These are phyloP conservation scores for Pheosia tremula DNA, from an alignment of 2,888 invertebrate genomes.

Conservation along the genomic window DNA sequence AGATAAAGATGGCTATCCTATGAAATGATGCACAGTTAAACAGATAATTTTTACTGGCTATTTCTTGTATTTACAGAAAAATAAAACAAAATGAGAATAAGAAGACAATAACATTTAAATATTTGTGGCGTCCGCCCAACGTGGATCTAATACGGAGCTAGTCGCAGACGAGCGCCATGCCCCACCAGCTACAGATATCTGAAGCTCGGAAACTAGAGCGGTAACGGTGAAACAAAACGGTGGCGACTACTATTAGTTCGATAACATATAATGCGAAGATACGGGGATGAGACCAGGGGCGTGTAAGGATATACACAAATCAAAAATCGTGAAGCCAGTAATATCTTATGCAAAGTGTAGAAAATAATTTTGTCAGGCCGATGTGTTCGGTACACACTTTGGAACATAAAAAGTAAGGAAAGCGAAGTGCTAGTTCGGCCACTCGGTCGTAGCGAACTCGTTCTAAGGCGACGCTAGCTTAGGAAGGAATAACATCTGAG, in stretches of 20 bases:
- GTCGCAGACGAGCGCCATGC: slow-evolving; percentile 8
- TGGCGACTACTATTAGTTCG: slow-evolving; percentile 39
- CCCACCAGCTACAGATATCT: slow-evolving; percentile 31
- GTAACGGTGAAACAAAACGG: slow-evolving; percentile 36
- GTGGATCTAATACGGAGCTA: slow-evolving; percentile 21
- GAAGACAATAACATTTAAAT: slow-evolving; percentile 53
- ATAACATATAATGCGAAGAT: slow-evolving; percentile 30
- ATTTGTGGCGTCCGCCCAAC: slow-evolving; percentile 31
- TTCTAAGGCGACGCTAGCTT: slow-evolving; percentile 27
- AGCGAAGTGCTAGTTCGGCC: slow-evolving; percentile 52
- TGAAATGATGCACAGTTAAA: slow-evolving; percentile 91
- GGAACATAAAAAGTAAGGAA: slow-evolving; percentile 49
- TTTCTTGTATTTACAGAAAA: slow-evolving; percentile 83
- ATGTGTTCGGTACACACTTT: slow-evolving; percentile 37
- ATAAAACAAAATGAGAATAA: slow-evolving; percentile 59
- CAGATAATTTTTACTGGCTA: slow-evolving; percentile 89
- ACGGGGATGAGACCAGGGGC: slow-evolving; percentile 32
- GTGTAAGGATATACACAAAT: slow-evolving; percentile 41
- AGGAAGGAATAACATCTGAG: slow-evolving; percentile 31
- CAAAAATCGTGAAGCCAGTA: slow-evolving; percentile 42
- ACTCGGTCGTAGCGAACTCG: slow-evolving; percentile 28
- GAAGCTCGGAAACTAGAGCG: slow-evolving; percentile 27
- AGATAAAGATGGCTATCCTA: slow-evolving; percentile 88
- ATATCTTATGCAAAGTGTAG: slow-evolving; percentile 39
- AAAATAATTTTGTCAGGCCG: slow-evolving; percentile 35